Conservation (phyloP, 2,888 invertebrate species). For the Sinopyrophorus schimmeli region DNA sequence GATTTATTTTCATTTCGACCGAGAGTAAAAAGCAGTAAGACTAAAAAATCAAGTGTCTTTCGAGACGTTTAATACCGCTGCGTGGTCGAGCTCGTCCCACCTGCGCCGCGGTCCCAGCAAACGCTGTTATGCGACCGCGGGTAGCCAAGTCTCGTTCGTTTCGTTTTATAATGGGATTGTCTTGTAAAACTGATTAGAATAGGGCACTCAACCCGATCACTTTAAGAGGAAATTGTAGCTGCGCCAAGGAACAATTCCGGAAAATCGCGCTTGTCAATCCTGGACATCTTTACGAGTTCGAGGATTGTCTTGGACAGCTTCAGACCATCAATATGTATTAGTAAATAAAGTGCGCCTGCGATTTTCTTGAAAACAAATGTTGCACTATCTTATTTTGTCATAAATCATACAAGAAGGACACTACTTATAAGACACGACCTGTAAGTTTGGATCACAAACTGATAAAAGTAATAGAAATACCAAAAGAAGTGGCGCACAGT, state of each 20-base stretch:
- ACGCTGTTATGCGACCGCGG: slow-evolving; percentile 38
- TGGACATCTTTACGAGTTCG: slow-evolving; percentile 29
- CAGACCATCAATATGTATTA: slow-evolving; percentile 25
- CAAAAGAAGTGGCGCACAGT: too few relatives aligned
- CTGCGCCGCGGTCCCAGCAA: slow-evolving; percentile 29
- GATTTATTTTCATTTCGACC: slow-evolving; percentile 60
- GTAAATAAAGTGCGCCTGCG: slow-evolving; percentile 13
- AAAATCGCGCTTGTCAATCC: slow-evolving; percentile 17
- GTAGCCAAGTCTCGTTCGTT: slow-evolving; percentile 41
- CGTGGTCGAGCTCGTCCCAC: slow-evolving; percentile 22
- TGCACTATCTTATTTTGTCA: too few relatives aligned
- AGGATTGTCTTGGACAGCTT: slow-evolving; percentile 27
- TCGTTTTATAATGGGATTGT: slow-evolving; percentile 55
- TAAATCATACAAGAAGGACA: too few relatives aligned
- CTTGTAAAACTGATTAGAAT: slow-evolving; percentile 55
- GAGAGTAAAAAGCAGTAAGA: slow-evolving; percentile 40
- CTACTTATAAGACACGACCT: too few relatives aligned
- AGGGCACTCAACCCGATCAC: slow-evolving; percentile 52
- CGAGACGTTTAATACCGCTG: slow-evolving; percentile 38
- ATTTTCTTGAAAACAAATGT: too few relatives aligned
- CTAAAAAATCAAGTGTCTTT: slow-evolving; percentile 44
- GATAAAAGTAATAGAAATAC: too few relatives aligned
- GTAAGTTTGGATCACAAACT: too few relatives aligned
- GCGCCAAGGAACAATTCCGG: slow-evolving; percentile 24
- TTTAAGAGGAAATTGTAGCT: slow-evolving; percentile 27